phyloP scores from a whole-genome alignment of 2,888 invertebrate species.

The Eustalomyia histrio region DNA sequence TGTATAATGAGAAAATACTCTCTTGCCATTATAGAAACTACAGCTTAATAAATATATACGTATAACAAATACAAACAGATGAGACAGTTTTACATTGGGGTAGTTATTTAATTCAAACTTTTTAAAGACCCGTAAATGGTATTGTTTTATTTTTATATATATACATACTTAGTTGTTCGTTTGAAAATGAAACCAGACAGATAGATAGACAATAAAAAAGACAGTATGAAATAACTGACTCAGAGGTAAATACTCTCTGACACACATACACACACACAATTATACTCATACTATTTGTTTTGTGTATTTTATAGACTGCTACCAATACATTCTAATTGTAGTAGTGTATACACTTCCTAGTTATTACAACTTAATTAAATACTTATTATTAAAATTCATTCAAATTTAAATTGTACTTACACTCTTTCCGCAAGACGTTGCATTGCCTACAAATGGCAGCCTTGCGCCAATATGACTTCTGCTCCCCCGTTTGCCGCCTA shows the following conservation, averaged over 20 bases:
- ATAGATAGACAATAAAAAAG: constrained; percentile 14
- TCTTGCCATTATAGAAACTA: too few relatives aligned
- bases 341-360: too few relatives aligned
- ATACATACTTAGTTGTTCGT: neutral
- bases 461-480: constrained; percentile 72
- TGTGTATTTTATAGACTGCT: too few relatives aligned
- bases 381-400: too few relatives aligned
- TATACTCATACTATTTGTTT: too few relatives aligned
- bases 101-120: constrained; percentile 4
- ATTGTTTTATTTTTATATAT: neutral
- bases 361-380: too few relatives aligned
- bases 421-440: constrained; percentile 79
- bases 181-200: constrained; percentile 16
- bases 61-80: constrained; percentile 1
- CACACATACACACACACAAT: neutral
- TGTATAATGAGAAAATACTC: neutral
- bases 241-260: neutral
- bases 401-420: constrained; percentile 72
- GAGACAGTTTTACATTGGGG: constrained; percentile 6
- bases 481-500: constrained; percentile 60
- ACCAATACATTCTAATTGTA: too few relatives aligned
- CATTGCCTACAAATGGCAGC: constrained; percentile 80
- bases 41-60: neutral
- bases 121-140: neutral
- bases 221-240: constrained; percentile 4